A percentile compares a stretch with the other conserved stretches of the same genome.
Conservation (phyloP, 2,888 invertebrate genomes). For the Candidula unifasciata region DNA sequence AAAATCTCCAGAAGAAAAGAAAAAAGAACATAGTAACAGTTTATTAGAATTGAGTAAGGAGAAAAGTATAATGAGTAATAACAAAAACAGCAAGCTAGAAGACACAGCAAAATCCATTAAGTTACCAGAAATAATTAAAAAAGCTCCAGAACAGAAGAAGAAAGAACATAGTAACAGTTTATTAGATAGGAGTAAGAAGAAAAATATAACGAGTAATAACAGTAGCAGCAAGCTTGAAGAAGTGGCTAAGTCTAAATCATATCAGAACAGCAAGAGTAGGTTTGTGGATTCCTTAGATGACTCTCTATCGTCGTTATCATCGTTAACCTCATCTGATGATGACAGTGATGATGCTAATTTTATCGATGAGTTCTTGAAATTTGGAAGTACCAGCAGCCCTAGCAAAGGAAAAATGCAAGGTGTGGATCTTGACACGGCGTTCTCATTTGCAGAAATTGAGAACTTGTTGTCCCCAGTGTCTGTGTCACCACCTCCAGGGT, state of each 20-base stretch:
- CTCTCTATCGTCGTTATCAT: slow-evolving; percentile 4
- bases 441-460: slow-evolving; percentile 17
- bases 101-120: neutral
- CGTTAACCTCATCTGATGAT: slow-evolving; percentile 19
- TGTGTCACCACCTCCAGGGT: neutral
- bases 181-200: too few species aligned
- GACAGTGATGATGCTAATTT: neutral
- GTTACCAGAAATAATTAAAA: neutral
- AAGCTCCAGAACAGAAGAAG: neutral
- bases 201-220: neutral
- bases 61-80: too few species aligned
- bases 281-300: neutral
- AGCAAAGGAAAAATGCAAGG: neutral
- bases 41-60: too few species aligned
- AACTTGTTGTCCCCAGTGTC: slow-evolving; percentile 21
- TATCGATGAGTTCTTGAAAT: neutral
- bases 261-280: neutral
- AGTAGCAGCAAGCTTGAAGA: neutral
- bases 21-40: neutral
- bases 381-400: neutral
- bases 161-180: neutral
- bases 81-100: too few species aligned
- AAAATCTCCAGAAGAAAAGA: neutral
- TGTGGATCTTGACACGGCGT: neutral
- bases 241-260: neutral